Base-by-base conservation (phyloP, 2,113 vertebrate species). In the Silurus meridionalis region DNA sequence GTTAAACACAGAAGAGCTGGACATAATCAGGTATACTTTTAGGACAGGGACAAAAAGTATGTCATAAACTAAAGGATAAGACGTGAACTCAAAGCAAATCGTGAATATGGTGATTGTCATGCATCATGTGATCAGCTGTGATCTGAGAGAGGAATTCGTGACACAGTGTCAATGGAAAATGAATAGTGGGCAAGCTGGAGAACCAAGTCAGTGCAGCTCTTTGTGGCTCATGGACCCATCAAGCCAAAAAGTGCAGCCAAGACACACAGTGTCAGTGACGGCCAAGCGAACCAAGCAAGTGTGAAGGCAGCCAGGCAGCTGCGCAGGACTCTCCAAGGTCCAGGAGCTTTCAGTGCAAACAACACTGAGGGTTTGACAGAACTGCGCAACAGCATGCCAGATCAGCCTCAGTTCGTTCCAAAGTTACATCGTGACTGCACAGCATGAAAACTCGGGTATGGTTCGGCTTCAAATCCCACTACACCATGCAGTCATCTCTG, bases 181-280 rank as follows among this genome's bases (percentile, higher is more conserved):
- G 63, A 71, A 25, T 21, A 61, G 85, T 19, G 37, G 19, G 48
- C 67, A 66, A 71, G 55, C 58, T 81, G n/a, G 58, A 50, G 21
- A 61, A 15, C 53, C 23, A 17, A 81, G 55, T 25, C 28, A 71
- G 66, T 37, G 53, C 72, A 37, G 63, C 84, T 46, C 48, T 46
- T 55, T 37, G 78, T 52, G 55, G 55, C 58, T 57, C 21, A 11
- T 52, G 63, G 75, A 80, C 74, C 11, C 75, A 67, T 72, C 66
- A 71, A 79, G 78, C 52, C 48, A 72, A 28, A 37, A 48, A 57
- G 69, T 57, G 19, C 86, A 88, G 91, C 91, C 90, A 90, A 89
- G 85, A 90, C 91, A 86, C 89, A 86, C 88, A 88, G 83, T 67
- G 88, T 91, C 90, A 87, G n/a, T 89, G 87, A 88, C 85, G 86